Evolutionary conservation across 1,140 invertebrate genomes (phyloP).

Genomic region (Sarcophaga bullata): DNA sequence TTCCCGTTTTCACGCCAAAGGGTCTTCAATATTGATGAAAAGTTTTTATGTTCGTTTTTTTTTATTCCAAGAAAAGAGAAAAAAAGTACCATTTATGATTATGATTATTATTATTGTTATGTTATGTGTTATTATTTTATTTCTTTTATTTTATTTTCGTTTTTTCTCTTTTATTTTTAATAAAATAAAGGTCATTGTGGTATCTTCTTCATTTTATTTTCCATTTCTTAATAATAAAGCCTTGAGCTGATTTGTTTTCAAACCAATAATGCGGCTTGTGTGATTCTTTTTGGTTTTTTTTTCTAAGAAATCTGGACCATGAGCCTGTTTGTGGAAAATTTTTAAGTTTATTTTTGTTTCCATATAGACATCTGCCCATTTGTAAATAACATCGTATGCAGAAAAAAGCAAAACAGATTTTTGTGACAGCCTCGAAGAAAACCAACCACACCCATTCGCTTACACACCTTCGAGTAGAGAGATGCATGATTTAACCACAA

Average conservation of each 20-base stretch:
- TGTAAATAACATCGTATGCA: not conserved
- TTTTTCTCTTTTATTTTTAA: not conserved
- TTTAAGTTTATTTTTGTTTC: not conserved
- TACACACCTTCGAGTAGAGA: too few species aligned
- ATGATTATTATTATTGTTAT: not conserved
- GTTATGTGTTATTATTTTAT: not conserved
- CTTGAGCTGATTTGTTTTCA: not conserved
- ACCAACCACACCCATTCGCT: not conserved
- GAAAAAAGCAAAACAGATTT: not conserved
- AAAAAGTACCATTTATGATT: too few species aligned
- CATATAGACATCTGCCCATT: not conserved
- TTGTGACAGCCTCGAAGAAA: not conserved
- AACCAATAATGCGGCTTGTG: too few species aligned
- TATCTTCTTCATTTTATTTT: not conserved
- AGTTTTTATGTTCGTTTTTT: not conserved
- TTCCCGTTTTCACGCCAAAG: not conserved
- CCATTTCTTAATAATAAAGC: not conserved
- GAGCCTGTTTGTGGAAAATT: not conserved
- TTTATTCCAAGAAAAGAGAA: not conserved
- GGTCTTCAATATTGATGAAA: too few species aligned
- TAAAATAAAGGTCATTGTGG: conserved; percentile 12
- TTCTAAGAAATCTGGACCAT: not conserved
- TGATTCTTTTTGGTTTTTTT: not conserved
- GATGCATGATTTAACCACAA: too few species aligned
- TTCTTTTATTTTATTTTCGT: too few species aligned